phyloP scores from a whole-genome alignment of 2,888 invertebrate species.

The Drosophila tanythrix region DNA sequence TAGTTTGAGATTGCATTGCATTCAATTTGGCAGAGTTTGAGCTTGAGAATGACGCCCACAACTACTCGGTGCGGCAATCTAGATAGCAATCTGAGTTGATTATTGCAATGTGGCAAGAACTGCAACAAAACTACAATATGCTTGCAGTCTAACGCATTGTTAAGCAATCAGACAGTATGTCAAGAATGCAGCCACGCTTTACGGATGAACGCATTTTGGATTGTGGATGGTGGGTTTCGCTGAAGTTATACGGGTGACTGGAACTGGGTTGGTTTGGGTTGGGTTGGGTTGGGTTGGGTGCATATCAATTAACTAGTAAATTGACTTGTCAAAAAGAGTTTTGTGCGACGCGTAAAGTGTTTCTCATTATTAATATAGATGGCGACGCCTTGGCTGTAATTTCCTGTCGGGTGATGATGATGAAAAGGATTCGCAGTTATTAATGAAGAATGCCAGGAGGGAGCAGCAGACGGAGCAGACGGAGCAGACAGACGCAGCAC shows the following conservation, averaged over 20 bases:
- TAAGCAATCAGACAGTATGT: constrained; percentile 46
- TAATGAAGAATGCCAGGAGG: constrained; percentile 51
- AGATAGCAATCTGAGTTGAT: not conserved
- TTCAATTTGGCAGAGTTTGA: not conserved
- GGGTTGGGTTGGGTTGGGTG: constrained; percentile 4
- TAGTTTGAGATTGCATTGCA: not conserved
- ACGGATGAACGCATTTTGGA: constrained; percentile 24
- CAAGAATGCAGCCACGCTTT: constrained; percentile 13
- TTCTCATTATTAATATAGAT: constrained; percentile 46
- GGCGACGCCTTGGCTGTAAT: constrained; percentile 29
- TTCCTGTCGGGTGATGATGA: constrained; percentile 44
- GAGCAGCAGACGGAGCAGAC: not conserved
- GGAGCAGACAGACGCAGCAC: constrained; percentile 36
- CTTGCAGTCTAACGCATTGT: constrained; percentile 46
- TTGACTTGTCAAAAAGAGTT: constrained; percentile 80
- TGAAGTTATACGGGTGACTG: not conserved
- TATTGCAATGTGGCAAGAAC: not conserved
- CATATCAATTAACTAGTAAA: constrained; percentile 81
- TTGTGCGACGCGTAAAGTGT: constrained; percentile 29
- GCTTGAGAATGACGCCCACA: constrained; percentile 1
- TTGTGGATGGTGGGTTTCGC: not conserved
- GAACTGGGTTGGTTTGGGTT: not conserved
- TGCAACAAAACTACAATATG: constrained; percentile 15
- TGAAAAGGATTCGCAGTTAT: constrained; percentile 70
- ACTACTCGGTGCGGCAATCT: not conserved